Evolutionary conservation across 2,888 invertebrate genomes (phyloP).

Genomic region (Torymus auratus): DNA sequence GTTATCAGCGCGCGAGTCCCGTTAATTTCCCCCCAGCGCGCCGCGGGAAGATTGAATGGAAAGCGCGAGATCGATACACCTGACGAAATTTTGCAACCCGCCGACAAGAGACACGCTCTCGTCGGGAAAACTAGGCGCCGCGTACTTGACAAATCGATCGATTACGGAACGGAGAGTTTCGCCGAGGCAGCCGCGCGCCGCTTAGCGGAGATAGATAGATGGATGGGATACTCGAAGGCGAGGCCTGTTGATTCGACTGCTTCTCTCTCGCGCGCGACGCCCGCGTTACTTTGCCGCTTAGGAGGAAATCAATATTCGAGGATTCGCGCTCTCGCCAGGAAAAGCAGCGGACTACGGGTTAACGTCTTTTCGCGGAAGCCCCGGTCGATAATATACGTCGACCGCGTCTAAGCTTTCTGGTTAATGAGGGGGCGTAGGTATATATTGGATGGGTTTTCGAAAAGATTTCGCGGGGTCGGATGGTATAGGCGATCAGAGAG

Average conservation of each 20-base stretch:
- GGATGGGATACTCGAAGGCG: neutral
- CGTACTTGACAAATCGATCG: conserved; percentile 42
- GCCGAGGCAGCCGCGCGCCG: neutral
- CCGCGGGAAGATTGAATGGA: no score
- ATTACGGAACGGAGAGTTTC: conserved; percentile 15
- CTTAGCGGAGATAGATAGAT: neutral
- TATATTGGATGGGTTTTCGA: no score
- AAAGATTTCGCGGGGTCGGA: no score
- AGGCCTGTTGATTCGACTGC: conserved; percentile 42
- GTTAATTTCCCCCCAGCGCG: no score
- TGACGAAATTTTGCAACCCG: no score
- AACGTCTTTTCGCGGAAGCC: conserved; percentile 34
- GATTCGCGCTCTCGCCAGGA: neutral
- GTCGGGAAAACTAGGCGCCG: neutral
- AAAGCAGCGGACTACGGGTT: conserved; percentile 22
- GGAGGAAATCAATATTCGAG: conserved; percentile 39
- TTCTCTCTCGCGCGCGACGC: neutral
- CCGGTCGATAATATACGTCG: neutral
- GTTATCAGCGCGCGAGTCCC: no score
- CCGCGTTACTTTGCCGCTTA: conserved; percentile 13
- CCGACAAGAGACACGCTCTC: no score
- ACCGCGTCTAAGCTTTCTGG: neutral
- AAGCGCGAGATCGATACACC: no score
- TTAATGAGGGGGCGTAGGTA: neutral
- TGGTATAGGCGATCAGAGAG: no score